Conservation (phyloP, 1,140 invertebrate genomes). For the Bilobella aurantiaca region DNA sequence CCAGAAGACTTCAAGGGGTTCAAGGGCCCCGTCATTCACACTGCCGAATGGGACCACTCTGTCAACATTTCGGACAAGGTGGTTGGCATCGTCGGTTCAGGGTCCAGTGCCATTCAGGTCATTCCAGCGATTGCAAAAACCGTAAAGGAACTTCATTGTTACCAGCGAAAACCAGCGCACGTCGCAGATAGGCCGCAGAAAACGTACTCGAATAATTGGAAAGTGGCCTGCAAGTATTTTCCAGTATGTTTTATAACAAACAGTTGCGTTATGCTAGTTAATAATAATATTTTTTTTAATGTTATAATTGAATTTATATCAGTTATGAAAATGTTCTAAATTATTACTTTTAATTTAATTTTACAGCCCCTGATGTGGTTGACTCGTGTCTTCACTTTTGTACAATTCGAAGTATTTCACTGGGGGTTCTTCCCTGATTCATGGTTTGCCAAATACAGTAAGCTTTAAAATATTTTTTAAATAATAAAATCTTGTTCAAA, state of each 20-base stretch:
- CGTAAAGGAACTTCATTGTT: conserved; percentile 22
- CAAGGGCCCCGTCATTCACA: conserved; percentile 14
- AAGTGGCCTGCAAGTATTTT: neutral
- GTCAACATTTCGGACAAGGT: conserved; percentile 19
- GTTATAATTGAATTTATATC: no score
- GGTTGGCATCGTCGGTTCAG: conserved; percentile 25
- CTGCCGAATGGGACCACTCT: conserved; percentile 19
- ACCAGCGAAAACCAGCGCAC: conserved; percentile 19
- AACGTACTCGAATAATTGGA: neutral
- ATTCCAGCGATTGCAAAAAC: conserved; percentile 17
- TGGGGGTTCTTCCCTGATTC: neutral
- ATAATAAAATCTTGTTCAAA: no score
- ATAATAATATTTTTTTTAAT: no score
- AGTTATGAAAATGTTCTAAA: no score
- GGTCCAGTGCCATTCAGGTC: conserved; percentile 24
- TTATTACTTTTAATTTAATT: no score
- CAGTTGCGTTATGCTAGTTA: no score
- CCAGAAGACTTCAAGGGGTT: conserved; percentile 22
- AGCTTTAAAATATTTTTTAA: neutral
- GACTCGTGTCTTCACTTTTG: neutral
- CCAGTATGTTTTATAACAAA: no score
- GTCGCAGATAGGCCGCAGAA: neutral
- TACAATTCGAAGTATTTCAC: neutral
- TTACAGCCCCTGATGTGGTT: neutral
- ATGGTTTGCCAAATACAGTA: neutral